A percentile compares a stretch with the other conserved stretches of the same genome.
phyloP scores from a whole-genome alignment of 1,140 invertebrate species.

The Holcopasites calliopsidis region DNA sequence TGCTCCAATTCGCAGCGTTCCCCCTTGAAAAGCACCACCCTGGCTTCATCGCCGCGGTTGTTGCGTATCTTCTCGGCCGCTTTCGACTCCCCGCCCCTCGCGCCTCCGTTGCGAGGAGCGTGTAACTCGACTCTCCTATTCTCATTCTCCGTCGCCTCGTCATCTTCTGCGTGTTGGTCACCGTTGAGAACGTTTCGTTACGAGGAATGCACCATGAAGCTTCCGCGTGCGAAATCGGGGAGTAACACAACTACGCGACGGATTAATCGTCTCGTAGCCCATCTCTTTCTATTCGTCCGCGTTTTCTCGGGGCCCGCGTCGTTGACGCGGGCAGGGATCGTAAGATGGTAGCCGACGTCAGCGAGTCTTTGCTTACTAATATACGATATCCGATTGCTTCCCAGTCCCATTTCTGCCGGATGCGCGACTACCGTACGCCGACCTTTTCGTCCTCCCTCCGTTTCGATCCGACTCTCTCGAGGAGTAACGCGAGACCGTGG shows the following conservation, averaged over 20 bases:
- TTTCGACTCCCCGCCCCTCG: neutral
- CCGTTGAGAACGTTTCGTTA: constrained; percentile 41
- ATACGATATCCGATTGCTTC: constrained; percentile 63
- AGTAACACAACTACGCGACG: no score
- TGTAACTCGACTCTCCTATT: constrained; percentile 51
- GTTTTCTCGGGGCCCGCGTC: neutral
- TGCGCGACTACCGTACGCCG: constrained; percentile 54
- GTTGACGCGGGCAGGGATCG: constrained; percentile 11
- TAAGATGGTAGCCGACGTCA: constrained; percentile 49
- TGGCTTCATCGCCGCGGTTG: neutral
- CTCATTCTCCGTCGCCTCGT: constrained; percentile 39
- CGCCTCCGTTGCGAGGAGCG: neutral
- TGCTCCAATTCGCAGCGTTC: neutral
- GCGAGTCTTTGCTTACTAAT: constrained; percentile 59
- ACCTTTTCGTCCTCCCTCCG: constrained; percentile 51
- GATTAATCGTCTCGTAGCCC: no score
- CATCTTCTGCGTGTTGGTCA: constrained; percentile 4
- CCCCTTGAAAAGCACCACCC: neutral
- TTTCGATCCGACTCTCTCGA: neutral
- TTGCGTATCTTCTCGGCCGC: neutral
- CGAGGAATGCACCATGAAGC: constrained; percentile 12
- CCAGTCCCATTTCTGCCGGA: constrained; percentile 60
- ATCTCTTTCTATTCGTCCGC: neutral
- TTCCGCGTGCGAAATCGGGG: no score
- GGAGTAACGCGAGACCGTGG: constrained; percentile 52